phyloP scores from a whole-genome alignment of 2,113 vertebrate genomes.

The Rissa tridactyla region DNA sequence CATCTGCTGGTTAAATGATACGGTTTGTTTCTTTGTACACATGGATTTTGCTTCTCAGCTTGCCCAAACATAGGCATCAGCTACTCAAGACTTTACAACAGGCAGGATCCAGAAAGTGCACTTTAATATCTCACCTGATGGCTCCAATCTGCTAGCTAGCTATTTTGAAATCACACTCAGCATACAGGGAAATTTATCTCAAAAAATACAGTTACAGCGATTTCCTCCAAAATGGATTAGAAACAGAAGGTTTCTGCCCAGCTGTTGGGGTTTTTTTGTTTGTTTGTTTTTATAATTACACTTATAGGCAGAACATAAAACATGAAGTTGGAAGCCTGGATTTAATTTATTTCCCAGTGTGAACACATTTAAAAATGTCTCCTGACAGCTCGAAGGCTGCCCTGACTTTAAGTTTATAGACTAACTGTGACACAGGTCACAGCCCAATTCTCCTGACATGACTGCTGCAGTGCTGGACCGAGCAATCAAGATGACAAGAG shows the following conservation, averaged over 20 bases:
- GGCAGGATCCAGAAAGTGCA: neutral
- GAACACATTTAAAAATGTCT: neutral
- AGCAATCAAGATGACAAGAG: neutral
- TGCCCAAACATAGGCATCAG: neutral
- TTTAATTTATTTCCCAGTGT: neutral
- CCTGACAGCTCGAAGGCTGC: neutral
- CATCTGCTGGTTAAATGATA: neutral
- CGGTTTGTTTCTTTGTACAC: neutral
- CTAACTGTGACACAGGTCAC: too few species aligned
- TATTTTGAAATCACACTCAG: neutral
- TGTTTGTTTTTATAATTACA: neutral
- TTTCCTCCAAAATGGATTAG: neutral
- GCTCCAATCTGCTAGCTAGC: neutral
- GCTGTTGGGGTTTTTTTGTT: neutral
- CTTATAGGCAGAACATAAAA: neutral
- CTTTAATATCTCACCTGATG: neutral
- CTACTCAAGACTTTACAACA: neutral
- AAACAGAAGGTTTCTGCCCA: neutral
- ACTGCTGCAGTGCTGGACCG: neutral
- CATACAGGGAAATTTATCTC: neutral
- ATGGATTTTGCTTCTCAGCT: neutral
- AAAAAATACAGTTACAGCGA: neutral
- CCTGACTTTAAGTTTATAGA: neutral
- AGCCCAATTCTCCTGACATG: neutral
- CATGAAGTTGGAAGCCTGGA: neutral